phyloP scores from a whole-genome alignment of 2,797 vertebrate species.

The Phoxinus dragarum region DNA sequence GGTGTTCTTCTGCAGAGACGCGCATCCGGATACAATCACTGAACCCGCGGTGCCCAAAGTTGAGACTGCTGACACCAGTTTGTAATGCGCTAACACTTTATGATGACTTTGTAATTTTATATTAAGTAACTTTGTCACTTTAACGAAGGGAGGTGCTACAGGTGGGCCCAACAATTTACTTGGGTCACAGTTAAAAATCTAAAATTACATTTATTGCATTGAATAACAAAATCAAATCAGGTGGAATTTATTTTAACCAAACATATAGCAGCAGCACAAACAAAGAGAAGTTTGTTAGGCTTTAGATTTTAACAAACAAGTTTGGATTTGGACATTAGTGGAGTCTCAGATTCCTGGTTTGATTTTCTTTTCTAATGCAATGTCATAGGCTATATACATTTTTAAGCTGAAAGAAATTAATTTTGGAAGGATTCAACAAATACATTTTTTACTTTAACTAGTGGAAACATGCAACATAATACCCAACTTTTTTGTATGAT shows the following conservation, averaged over 20 bases:
- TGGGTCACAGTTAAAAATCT: not conserved
- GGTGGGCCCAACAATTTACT: not conserved
- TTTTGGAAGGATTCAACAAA: not conserved
- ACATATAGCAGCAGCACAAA: not conserved
- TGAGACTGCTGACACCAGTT: slow-evolving; percentile 82
- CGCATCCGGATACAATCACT: slow-evolving; percentile 72
- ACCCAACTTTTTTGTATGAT: not conserved
- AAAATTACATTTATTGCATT: not conserved
- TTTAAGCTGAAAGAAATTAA: not conserved
- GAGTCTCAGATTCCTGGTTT: not conserved
- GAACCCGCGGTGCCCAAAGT: slow-evolving; percentile 71
- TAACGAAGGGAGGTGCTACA: not conserved
- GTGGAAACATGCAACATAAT: not conserved
- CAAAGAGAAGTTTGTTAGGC: not conserved
- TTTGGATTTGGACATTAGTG: not conserved
- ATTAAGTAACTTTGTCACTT: too few species aligned
- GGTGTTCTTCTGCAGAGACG: slow-evolving; percentile 90
- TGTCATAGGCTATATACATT: not conserved
- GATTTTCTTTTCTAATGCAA: not conserved
- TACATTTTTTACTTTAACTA: not conserved
- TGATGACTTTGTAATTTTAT: not conserved
- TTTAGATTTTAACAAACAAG: not conserved
- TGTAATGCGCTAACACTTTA: slow-evolving; percentile 72
- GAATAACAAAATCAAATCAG: not conserved
- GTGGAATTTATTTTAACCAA: not conserved